phyloP scores from a whole-genome alignment of 2,113 vertebrate genomes.

The Pangasianodon gigas region DNA sequence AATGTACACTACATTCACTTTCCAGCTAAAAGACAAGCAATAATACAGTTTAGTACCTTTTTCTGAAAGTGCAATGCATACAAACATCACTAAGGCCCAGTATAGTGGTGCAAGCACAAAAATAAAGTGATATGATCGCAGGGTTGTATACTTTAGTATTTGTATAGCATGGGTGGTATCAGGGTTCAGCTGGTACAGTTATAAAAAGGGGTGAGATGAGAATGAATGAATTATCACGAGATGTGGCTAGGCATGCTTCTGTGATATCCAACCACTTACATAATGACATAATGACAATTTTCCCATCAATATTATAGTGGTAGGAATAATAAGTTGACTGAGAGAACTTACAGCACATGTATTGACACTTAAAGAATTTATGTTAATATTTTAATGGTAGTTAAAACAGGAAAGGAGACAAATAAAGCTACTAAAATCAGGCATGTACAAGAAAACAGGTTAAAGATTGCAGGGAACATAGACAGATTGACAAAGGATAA shows the following conservation, averaged over 20 bases:
- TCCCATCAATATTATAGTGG: not conserved
- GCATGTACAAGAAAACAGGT: not conserved
- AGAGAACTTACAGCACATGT: not conserved
- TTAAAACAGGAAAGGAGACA: not conserved
- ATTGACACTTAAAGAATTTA: not conserved
- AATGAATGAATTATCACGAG: not conserved
- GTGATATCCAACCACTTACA: not conserved
- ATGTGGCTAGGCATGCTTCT: not conserved
- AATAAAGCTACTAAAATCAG: not conserved
- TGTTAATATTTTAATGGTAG: not conserved
- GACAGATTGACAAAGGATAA: not conserved
- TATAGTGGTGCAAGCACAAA: not conserved
- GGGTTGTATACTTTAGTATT: not conserved
- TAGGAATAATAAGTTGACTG: not conserved
- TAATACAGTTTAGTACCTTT: not conserved
- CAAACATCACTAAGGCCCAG: not conserved
- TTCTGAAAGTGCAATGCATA: not conserved
- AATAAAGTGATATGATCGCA: not conserved
- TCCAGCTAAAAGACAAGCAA: not conserved
- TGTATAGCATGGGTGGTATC: not conserved
- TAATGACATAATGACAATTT: not conserved
- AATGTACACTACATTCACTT: not conserved
- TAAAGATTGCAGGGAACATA: not conserved
- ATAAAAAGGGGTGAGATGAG: not conserved
- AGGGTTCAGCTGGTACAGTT: not conserved